Evolutionary conservation across 2,888 invertebrate species (phyloP), one percentile per base, ranked within the genome.

Genomic region (Sphinx pinastri): DNA sequence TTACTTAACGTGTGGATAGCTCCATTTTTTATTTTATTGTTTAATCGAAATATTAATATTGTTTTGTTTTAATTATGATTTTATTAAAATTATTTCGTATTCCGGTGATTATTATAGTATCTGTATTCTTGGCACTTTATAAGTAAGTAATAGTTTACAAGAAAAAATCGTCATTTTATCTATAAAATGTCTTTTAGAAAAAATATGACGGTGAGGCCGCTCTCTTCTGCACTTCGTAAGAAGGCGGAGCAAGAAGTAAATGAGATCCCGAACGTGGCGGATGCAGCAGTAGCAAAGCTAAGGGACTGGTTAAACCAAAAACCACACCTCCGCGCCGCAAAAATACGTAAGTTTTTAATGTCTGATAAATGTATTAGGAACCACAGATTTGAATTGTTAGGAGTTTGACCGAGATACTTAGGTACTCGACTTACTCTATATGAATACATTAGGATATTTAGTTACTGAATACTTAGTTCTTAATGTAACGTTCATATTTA

Each of bases 251-350:
- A 88, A 55, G 94, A 95, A 77, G 79, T 95, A 12, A 89, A 92
- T 73, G 95, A 95, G 79, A 88, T 90, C 72, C 90, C 93, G 0
- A 81, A 79, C 2, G 83, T 88, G 67, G 78, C 88, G 7, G 75
- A 72, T 0, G 78, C 87, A 2, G 93, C 94, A 76, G 81, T 95
- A 12, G 72, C 80, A 71, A 86, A 89, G 49, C 80, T 95, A 1
- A 88, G 85, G 74, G 88, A 91, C 6, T 95, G 95, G 95, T 76
- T 95, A 7, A 79, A 78, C n/a, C 92, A 94, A 74, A 94, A 95
- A 78, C 93, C 94, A 4, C 95, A 95, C 80, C 79, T 95, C 19
- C 76, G 84, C 70, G 80, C 81, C 58, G 85, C 92, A 1, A 81
- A 91, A 74, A 87, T 89, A 68, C 82, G 94, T 94, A 84, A 87